Evolutionary conservation across 2,888 invertebrate genomes (phyloP), one percentile per base, ranked within the genome.

Genomic region (Anorthoa munda): DNA sequence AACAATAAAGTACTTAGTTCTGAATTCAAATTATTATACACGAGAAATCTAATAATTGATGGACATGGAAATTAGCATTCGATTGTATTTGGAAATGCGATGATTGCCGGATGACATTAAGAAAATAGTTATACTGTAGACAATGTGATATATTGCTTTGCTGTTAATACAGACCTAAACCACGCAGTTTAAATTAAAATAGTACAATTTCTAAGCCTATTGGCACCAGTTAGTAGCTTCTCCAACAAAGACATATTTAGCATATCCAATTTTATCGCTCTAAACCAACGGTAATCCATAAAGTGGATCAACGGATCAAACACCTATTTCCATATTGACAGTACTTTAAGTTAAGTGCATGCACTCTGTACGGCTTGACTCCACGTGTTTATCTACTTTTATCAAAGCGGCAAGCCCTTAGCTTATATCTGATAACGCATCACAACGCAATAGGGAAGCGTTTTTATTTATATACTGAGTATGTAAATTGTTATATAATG

Each of bases 241-340:
- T 5, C 0, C 18, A 58, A 26, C 4, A 18, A 39, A 0, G 18
- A 12, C 4, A 58, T 39, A n/a, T 13, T 31, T 18, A 3, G 18
- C 18, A 31, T 58, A 26, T 58, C 11, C 11, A 4, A 18, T 18
- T 31, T 5, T 58, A 59, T 39, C 39, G 31, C 58, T n/a, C 18
- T 18, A 58, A 12, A 13, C 50, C 1, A 46, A 12, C 51, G 9
- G 31, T 75, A 15, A 56, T 75, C 50, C n/a, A 13, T n/a, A 51
- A 46, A 51, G 7, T 63, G 18, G 72, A 71, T 58, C 46, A 21
- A 26, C 21, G 61, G 39, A 48, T 78, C 51, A 72, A 39, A 51
- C 15, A 4, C 12, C 63, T 58, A 59, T 64, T 50, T 76, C 13
- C 26, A 74, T 45, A 18, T 2, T 13, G 17, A 56, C 23, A 56